phyloP scores from a whole-genome alignment of 2,797 vertebrate species.

The Aeoliscus strigatus region DNA sequence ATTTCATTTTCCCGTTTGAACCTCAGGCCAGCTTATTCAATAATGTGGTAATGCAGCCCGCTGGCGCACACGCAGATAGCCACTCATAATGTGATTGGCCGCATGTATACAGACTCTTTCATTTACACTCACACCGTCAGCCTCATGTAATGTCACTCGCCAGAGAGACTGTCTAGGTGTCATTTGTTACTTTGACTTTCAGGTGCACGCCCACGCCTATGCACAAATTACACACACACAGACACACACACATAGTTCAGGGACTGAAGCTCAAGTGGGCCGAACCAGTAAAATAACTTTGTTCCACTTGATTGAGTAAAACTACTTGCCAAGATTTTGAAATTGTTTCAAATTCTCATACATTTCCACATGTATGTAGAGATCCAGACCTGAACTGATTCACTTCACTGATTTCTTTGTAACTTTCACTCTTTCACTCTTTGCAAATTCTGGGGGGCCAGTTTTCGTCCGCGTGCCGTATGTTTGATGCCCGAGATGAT shows the following conservation, averaged over 20 bases:
- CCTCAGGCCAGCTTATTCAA: conserved; percentile 55
- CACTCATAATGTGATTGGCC: conserved; percentile 44
- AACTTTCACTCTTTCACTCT: too few relatives aligned
- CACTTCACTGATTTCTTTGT: too few relatives aligned
- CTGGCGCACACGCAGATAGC: conserved; percentile 33
- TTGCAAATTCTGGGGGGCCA: too few relatives aligned
- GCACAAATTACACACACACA: conserved; percentile 16
- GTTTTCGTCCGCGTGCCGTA: too few relatives aligned
- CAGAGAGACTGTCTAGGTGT: conserved; percentile 6
- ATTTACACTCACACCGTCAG: conserved; percentile 36
- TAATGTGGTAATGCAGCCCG: conserved; percentile 49
- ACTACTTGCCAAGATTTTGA: too few relatives aligned
- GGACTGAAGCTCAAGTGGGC: too few relatives aligned
- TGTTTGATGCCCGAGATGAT: too few relatives aligned
- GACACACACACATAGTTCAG: background rate
- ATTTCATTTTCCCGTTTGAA: conserved; percentile 71
- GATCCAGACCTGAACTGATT: too few relatives aligned
- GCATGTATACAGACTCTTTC: conserved; percentile 46
- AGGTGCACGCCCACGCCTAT: background rate
- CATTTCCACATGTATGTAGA: too few relatives aligned
- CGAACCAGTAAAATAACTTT: too few relatives aligned
- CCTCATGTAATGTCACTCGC: conserved; percentile 39
- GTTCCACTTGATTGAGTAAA: too few relatives aligned
- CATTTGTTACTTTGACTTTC: conserved; percentile 12
- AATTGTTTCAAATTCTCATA: too few relatives aligned